Evolutionary conservation across 2,113 vertebrate genomes (phyloP), one percentile per base, ranked within the genome.

Genomic region (Trogon melanurus): DNA sequence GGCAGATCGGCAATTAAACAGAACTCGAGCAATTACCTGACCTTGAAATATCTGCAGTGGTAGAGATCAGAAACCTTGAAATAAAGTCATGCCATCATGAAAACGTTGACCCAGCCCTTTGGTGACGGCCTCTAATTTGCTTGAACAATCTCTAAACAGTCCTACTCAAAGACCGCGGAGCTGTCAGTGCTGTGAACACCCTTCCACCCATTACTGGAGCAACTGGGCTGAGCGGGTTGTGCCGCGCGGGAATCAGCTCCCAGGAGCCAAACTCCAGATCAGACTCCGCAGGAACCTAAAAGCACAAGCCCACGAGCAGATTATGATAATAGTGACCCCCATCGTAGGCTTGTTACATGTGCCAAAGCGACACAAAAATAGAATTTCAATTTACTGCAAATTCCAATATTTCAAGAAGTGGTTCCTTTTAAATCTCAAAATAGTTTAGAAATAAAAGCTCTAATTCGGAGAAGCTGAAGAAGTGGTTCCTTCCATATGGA

Each of bases 261-360:
- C 21, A 2, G 9, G 18, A n/a, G 51, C 51, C 27, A 32, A 64
- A 50, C 29, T 29, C 21, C 45, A 48, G 48, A 30, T 19, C 30
- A 30, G 57, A 27, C 1, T 54, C 38, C 58, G 25, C 5, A 20
- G 3, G 60, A 75, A 44, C 9, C 14, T 21, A 4, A 60, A 26
- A 29, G 41, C 45, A 48, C 21, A 48, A 62, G 38, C 25, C 64
- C 9, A 5, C 16, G 38, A 34, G 18, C 22, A 75, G 58, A 32
- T 22, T 14, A 1, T 6, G 32, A 21, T 13, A 38, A 32, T 0
- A 8, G n/a, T 32, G 56, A 11, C 51, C 18, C 56, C 4, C n/a
- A n/a, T 4, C 2, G 0, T 3, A 32, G 29, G 13, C 16, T 64
- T 15, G 36, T 32, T 53, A 17, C 6, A 2, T 0, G 11, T 16